Evolutionary conservation across 2,888 invertebrate genomes (phyloP), one percentile per base, ranked within the genome.

Genomic region (Pimpla rufipes): DNA sequence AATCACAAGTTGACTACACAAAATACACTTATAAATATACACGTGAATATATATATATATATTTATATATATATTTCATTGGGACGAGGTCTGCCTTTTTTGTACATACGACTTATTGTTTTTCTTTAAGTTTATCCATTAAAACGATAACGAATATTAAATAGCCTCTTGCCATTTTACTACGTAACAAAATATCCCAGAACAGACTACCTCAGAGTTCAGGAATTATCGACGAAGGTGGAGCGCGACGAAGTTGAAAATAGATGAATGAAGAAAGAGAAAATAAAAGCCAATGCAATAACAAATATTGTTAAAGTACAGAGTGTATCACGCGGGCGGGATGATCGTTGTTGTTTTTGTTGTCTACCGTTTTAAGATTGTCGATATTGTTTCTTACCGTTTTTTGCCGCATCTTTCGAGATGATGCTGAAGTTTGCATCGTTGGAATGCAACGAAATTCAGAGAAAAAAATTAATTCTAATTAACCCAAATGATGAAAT

Each of bases 201-300:
- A 92, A 92, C 93, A 91, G 92, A 92, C 93, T 92, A 93, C 93
- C 93, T 93, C 92, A 93, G 90, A 92, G 91, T 92, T 93, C 93
- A 93, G 93, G 92, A 92, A 93, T 92, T 92, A 90, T 90, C 88
- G 90, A 90, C 87, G 91, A 90, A 89, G 89, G n/a, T n/a, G 89
- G 90, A 76, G 76, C 90, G 88, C 87, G 85, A 90, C 88, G 88
- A 88, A 85, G 83, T 79, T 76, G 71, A 85, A 68, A 89, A 87
- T 86, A 89, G 88, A 88, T 88, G 88, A 90, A 90, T 88, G 88
- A 90, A n/a, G n/a, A n/a, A n/a, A n/a, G n/a, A 47, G n/a, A 47
- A n/a, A 47, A 89, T 86, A 90, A 90, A 92, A 92, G 89, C 90
- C 90, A 93, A 93, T 92, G 92, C 92, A 93, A 93, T 93, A 93